Percentiles rank a stretch among this genome's conserved stretches.
phyloP scores from a whole-genome alignment of 2,113 vertebrate genomes.

The Bos javanicus region DNA sequence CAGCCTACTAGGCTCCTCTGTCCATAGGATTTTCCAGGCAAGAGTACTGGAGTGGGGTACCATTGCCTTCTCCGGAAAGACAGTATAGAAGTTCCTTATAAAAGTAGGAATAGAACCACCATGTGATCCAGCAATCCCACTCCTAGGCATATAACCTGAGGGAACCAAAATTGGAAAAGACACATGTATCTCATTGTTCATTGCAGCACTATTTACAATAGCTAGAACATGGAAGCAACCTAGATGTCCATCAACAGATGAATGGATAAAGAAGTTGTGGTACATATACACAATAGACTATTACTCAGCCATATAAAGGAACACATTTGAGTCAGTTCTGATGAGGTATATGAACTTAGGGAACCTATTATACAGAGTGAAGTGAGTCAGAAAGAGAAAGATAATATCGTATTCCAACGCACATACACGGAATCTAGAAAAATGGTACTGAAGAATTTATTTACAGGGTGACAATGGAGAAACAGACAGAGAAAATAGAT shows the following conservation, averaged over 20 bases:
- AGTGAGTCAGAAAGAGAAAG: neutral
- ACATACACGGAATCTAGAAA: neutral
- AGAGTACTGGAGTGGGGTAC: too few species aligned
- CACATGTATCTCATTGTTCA: neutral
- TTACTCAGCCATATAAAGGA: neutral
- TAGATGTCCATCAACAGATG: neutral
- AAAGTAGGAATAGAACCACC: neutral
- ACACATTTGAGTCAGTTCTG: neutral
- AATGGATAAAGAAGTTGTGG: neutral
- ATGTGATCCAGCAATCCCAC: neutral
- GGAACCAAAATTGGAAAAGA: neutral
- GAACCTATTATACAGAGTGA: neutral
- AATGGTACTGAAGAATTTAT: neutral
- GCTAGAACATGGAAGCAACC: neutral
- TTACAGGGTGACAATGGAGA: neutral
- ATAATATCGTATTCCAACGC: neutral
- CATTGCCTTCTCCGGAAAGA: too few species aligned
- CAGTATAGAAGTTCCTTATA: neutral
- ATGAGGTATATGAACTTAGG: neutral
- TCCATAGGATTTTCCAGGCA: too few species aligned
- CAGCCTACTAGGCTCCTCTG: too few species aligned
- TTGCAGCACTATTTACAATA: neutral
- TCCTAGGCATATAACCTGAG: neutral
- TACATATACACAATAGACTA: neutral
- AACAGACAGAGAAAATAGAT: neutral